Percentiles rank a stretch among this genome's conserved stretches.
Evolutionary conservation across 2,113 vertebrate species (phyloP).

Genomic region (Nothobranchius furzeri): DNA sequence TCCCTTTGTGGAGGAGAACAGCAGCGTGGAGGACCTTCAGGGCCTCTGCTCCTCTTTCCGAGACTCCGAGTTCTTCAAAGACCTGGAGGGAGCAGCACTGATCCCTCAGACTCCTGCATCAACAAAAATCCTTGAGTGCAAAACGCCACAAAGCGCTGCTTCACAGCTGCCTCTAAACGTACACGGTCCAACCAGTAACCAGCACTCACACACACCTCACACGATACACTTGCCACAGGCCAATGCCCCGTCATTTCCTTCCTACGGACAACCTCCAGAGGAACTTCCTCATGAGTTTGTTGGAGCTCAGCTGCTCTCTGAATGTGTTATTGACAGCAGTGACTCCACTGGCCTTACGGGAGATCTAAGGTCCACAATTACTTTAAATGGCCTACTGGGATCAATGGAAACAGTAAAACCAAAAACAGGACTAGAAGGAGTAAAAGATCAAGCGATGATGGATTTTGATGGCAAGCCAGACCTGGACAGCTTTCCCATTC

Average conservation of each 20-base stretch:
- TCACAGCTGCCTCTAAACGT: conserved; percentile 10
- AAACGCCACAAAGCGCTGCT: not conserved
- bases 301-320: conserved; percentile 32
- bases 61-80: conserved; percentile 84
- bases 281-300: conserved; percentile 30
- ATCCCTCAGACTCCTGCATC: conserved; percentile 13
- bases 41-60: conserved; percentile 78
- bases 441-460: conserved; percentile 1
- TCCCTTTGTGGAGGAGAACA: conserved; percentile 62
- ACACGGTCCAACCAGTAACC: not conserved
- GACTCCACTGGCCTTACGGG: conserved; percentile 20
- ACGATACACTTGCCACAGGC: conserved; percentile 4
- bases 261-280: conserved; percentile 10
- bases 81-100: conserved; percentile 67
- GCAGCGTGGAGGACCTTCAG: conserved; percentile 84
- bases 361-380: conserved; percentile 37
- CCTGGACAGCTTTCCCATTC: conserved; percentile 74
- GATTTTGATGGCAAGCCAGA: conserved; percentile 62
- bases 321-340: conserved; percentile 31
- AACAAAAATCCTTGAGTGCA: conserved; percentile 8
- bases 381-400: conserved; percentile 50
- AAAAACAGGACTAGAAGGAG: conserved; percentile 5
- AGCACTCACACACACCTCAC: not conserved
- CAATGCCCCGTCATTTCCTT: not conserved
- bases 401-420: conserved; percentile 37